A percentile compares a stretch with the other conserved stretches of the same genome.
Conservation (phyloP, 2,113 vertebrate genomes). For the Climacteris rufus region DNA sequence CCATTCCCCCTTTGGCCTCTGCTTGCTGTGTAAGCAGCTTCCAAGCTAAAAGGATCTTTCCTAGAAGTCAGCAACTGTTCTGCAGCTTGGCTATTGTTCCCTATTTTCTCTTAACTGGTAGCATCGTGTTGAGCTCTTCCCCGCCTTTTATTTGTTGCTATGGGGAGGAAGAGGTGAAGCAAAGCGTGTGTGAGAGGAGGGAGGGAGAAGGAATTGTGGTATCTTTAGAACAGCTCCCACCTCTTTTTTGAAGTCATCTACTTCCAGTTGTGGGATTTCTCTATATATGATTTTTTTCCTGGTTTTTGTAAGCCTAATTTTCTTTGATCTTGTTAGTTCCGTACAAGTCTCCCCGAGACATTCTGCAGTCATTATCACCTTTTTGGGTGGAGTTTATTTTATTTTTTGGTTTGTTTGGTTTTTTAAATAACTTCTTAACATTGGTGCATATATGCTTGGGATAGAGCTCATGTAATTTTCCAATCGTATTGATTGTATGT, state of each 20-base stretch:
- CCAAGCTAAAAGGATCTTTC: slow-evolving; percentile 20
- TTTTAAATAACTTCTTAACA: slow-evolving; percentile 78
- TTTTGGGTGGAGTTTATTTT: slow-evolving; percentile 84
- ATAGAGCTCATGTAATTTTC: slow-evolving; percentile 83
- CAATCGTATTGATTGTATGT: slow-evolving; percentile 88
- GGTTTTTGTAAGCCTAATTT: slow-evolving; percentile 52
- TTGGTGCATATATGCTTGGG: slow-evolving; percentile 82
- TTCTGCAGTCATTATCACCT: slow-evolving; percentile 83
- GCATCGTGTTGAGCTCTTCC: not conserved
- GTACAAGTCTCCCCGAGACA: slow-evolving; percentile 81
- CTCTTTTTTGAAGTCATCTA: not conserved
- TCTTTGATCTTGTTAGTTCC: slow-evolving; percentile 68
- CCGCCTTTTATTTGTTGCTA: not conserved
- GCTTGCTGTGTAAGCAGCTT: slow-evolving; percentile 50
- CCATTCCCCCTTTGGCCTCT: slow-evolving; percentile 30
- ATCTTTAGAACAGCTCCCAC: not conserved
- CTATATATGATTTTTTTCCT: not conserved
- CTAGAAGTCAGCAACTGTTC: slow-evolving; percentile 5
- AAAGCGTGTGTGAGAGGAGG: not conserved
- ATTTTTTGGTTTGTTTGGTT: slow-evolving; percentile 41
- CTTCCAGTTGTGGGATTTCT: slow-evolving; percentile 79
- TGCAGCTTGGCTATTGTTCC: slow-evolving; percentile 7
- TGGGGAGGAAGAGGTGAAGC: not conserved
- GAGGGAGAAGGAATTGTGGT: not conserved
- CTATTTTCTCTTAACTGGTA: not conserved